Evolutionary conservation across 1,140 invertebrate species (phyloP), one percentile per base, ranked within the genome.

Genomic region (Thaumatotibia leucotreta): DNA sequence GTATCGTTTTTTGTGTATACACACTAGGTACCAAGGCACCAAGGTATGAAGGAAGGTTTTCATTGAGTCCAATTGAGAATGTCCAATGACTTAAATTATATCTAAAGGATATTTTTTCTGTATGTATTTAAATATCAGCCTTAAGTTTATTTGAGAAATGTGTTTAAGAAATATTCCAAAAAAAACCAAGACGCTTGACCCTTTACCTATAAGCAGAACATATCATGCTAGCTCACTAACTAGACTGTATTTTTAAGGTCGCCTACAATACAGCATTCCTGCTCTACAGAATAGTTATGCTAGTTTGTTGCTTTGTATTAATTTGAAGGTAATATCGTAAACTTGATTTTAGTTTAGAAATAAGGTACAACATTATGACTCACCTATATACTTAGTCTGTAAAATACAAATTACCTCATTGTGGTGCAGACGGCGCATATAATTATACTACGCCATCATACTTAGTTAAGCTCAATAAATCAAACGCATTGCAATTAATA

Each of bases 201-300:
- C 27, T 45, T 45, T 45, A 45, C 20, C 5, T 17, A 45, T n/a
- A n/a, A n/a, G 20, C 20, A 20, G 14, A 45, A 45, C 39, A 45
- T 45, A 17, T 20, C 9, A 45, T 45, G 39, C 17, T 45, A 45
- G 39, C 39, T 45, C 39, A 20, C 14, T 4, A 45, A 45, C 39
- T 5, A 58, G 27, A 14, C 24, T 29, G n/a, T 29, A 58, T 58
- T 58, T 58, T 58, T 58, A 58, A 58, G 52, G 52, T 58, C 52
- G 52, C 52, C 52, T 58, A 58, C 52, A 58, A 58, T 58, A 58
- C 52, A 27, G 52, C 52, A 58, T 58, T 58, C 52, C 52, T n/a
- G 24, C 23, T 27, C 24, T 17, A 31, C 11, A 58, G 23, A 45
- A 58, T 24, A 54, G 50, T 29, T 58, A 58, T 22, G 23, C 52